These are phyloP conservation scores for Dolichoris vasculosae DNA, from an alignment of 1,140 invertebrate species.

Conservation along the genomic window DNA sequence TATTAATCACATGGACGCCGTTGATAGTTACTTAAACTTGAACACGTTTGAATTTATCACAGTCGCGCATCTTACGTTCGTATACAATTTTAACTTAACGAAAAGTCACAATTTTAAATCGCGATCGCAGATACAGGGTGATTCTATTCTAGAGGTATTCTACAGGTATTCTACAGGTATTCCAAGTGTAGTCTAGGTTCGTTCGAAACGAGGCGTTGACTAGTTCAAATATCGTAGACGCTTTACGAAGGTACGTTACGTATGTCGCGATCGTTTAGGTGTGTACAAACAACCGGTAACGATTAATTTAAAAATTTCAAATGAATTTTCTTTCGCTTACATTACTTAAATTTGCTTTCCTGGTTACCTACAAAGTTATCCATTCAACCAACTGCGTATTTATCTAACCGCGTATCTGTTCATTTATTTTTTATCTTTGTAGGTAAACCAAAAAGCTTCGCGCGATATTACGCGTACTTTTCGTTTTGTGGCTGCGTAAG, in stretches of 20 bases:
- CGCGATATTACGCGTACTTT: background rate
- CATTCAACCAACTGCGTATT: background rate
- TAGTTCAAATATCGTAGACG: too few species aligned
- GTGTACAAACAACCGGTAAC: too few species aligned
- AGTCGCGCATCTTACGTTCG: background rate
- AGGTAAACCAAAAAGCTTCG: background rate
- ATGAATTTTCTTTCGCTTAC: too few species aligned
- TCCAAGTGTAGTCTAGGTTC: background rate
- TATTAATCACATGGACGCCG: background rate
- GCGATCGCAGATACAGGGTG: too few species aligned
- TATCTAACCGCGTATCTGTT: background rate
- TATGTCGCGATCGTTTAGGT: too few species aligned
- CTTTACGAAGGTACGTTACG: too few species aligned
- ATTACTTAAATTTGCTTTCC: too few species aligned
- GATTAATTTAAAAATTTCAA: too few species aligned
- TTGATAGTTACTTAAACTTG: conserved; percentile 11
- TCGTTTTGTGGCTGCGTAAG: background rate
- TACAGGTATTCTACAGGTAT: too few species aligned
- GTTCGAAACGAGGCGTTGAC: background rate
- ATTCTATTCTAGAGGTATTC: too few species aligned
- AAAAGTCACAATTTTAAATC: conserved; percentile 3
- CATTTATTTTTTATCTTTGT: background rate
- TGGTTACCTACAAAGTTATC: too few species aligned
- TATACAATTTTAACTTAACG: background rate
- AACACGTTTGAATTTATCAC: background rate